phyloP scores from a whole-genome alignment of 2,888 invertebrate genomes.

The Acrobasis suavella region DNA sequence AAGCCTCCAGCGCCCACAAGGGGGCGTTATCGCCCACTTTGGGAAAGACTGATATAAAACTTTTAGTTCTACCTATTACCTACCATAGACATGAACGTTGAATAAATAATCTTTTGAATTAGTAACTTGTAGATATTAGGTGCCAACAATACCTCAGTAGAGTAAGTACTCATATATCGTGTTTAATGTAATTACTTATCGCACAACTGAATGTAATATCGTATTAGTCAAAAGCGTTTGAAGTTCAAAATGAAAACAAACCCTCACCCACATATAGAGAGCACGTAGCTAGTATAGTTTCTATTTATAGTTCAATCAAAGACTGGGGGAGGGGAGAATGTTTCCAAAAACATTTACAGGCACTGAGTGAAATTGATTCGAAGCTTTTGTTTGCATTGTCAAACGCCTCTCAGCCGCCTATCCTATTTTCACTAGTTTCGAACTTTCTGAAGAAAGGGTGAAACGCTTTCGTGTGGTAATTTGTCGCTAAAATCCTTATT shows the following conservation, averaged over 20 bases:
- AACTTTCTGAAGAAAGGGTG: conserved; percentile 70
- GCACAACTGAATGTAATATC: not conserved
- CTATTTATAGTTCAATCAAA: conserved; percentile 17
- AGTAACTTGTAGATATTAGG: too few species aligned
- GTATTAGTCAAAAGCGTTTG: conserved; percentile 6
- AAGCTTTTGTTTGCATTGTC: conserved; percentile 46
- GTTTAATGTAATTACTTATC: not conserved
- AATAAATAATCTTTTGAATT: too few species aligned
- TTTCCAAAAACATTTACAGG: conserved; percentile 30
- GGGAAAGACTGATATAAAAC: too few species aligned
- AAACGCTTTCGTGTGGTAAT: conserved; percentile 77
- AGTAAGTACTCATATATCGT: too few species aligned
- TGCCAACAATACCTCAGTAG: too few species aligned
- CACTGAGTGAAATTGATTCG: conserved; percentile 35
- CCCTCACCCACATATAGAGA: not conserved
- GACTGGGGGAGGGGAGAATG: conserved; percentile 9
- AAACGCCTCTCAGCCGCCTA: conserved; percentile 41
- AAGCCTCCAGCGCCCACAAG: too few species aligned
- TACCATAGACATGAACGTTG: too few species aligned
- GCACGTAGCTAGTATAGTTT: conserved; percentile 4
- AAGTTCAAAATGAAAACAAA: not conserved
- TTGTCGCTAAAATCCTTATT: conserved; percentile 82
- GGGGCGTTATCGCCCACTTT: too few species aligned
- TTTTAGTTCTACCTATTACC: too few species aligned
- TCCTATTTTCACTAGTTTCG: conserved; percentile 65